Base-by-base conservation (phyloP, 2,888 invertebrate species). In the Limenitis camilla region DNA sequence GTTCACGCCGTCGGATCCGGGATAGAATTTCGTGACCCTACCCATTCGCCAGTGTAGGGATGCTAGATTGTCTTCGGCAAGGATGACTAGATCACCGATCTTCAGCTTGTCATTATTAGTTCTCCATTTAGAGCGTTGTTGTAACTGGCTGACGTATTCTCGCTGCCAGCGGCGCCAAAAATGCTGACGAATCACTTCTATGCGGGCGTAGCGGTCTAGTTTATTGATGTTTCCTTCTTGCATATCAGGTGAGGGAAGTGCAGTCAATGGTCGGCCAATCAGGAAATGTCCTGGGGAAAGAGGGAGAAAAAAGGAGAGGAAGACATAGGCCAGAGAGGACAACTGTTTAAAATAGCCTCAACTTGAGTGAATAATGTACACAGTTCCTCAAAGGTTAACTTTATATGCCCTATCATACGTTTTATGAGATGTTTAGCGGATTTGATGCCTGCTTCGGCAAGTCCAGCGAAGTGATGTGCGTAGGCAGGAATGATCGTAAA, bases 111-210 rank as follows among this genome's bases (percentile, higher is more conserved):
- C 19, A 3, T 19, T 19, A 19, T 38, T n/a, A n/a, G n/a, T n/a
- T n/a, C 39, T 45, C 64, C 63, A 64, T 45, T 64, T 61, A 5
- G 50, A 31, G 9, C 61, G 28, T 36, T 62, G 60, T 36, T 63
- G 65, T 0, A 66, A 42, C 35, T 49, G 39, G 8, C 31, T 5
- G 7, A 55, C 35, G 29, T 52, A 56, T 30, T 56, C 49, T 27
- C 39, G 38, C 8, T 28, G 31, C 56, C 49, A 56, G 8, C 55
- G 40, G 1, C 33, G 33, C 55, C 55, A 55, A 30, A 55, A 55
- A 32, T 52, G 52, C 27, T 55, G 55, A 1, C 44, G 48, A 9
- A 45, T 33, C 27, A 41, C 40, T 19, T 48, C 49, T 48, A n/a
- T n/a, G n/a, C n/a, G n/a, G n/a, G n/a, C n/a, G n/a, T n/a, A 51